Evolutionary conservation across 2,113 vertebrate species (phyloP).

Genomic region (Colistium nudipinnis): DNA sequence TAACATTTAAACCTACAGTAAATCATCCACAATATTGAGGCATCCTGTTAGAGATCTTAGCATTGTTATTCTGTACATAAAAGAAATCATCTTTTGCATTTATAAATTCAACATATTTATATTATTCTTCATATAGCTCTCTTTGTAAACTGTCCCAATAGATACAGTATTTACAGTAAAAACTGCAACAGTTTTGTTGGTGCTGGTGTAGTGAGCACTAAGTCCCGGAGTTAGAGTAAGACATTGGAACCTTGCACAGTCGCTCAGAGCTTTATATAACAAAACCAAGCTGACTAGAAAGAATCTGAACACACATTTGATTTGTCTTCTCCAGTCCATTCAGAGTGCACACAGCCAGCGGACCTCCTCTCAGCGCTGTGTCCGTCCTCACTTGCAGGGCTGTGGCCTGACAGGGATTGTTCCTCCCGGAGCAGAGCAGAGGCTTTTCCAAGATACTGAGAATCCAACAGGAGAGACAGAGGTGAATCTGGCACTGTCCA

Average conservation of each 20-base stretch:
- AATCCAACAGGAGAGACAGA: constrained; percentile 61
- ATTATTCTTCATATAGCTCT: constrained; percentile 83
- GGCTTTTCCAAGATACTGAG: constrained; percentile 60
- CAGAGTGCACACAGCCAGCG: constrained; percentile 45
- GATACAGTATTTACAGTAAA: constrained; percentile 87
- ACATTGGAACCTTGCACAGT: constrained; percentile 74
- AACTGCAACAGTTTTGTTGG: constrained; percentile 82
- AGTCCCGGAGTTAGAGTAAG: constrained; percentile 74
- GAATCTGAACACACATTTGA: constrained; percentile 60
- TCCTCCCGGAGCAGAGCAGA: constrained; percentile 63
- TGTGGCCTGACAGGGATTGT: constrained; percentile 46
- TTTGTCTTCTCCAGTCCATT: constrained; percentile 54
- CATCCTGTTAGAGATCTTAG: constrained; percentile 67
- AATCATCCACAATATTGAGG: constrained; percentile 72
- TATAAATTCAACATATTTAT: constrained; percentile 82
- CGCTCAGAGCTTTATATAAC: constrained; percentile 80
- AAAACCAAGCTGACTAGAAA: constrained; percentile 70
- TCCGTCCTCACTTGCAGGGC: constrained; percentile 28
- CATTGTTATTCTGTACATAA: constrained; percentile 78
- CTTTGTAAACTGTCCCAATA: constrained; percentile 83
- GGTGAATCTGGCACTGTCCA: constrained; percentile 68
- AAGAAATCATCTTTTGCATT: constrained; percentile 75
- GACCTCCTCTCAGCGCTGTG: constrained; percentile 43
- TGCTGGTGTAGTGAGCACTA: constrained; percentile 87
- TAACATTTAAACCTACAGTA: constrained; percentile 68